Conservation (phyloP, 2,113 vertebrate genomes). For the Rana temporaria region DNA sequence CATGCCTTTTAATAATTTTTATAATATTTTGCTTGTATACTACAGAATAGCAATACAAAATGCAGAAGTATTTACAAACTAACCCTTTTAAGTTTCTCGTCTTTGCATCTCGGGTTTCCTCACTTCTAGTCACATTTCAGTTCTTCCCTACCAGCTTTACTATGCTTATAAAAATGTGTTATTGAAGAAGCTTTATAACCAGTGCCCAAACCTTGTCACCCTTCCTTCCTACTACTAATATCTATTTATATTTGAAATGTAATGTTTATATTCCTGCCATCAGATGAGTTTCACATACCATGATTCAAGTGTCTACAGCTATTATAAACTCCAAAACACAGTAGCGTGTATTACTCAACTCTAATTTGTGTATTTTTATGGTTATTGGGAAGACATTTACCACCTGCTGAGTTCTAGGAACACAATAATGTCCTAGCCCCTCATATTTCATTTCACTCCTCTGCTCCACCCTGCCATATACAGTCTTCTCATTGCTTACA, state of each 20-base stretch:
- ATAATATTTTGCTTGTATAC: no score
- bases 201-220: no score
- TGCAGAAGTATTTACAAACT: no score
- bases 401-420: constrained; percentile 48
- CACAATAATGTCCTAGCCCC: constrained; percentile 17
- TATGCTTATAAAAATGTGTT: no score
- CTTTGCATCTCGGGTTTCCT: no score
- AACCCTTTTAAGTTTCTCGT: no score
- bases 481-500: constrained; percentile 4
- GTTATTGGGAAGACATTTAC: not conserved
- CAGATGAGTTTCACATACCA: not conserved
- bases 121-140: no score
- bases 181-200: no score
- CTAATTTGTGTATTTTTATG: constrained; percentile 1
- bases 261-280: not conserved
- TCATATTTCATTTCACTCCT: not conserved
- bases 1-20: no score
- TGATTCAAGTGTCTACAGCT: not conserved
- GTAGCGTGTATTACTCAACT: constrained; percentile 8
- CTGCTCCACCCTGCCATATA: constrained; percentile 2
- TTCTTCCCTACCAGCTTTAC: no score
- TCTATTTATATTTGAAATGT: not conserved
- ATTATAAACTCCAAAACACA: not conserved
- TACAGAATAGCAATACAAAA: no score
- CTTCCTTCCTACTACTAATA: no score